Evolutionary conservation across 2,797 vertebrate genomes (phyloP).

Genomic region (Ctenosaura bakeri): DNA sequence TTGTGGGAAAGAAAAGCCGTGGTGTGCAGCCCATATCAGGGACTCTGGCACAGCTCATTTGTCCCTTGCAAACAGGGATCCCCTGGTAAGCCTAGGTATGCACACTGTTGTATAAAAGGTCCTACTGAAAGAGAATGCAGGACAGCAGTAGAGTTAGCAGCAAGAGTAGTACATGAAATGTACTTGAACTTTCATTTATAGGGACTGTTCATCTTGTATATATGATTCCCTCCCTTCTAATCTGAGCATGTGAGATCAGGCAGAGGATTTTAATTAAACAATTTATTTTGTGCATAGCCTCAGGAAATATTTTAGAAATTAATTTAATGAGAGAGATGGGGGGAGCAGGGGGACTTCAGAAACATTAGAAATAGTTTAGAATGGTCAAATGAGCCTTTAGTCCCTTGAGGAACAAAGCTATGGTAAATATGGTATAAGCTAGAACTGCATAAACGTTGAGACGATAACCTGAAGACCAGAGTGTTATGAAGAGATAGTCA

Average conservation of each 20-base stretch:
- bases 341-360: background rate
- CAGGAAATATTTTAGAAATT: slow-evolving; percentile 24
- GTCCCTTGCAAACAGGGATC: too few species aligned
- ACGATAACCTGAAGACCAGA: background rate
- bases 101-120: background rate
- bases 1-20: too few species aligned
- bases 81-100: too few species aligned
- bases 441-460: slow-evolving; percentile 11
- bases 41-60: too few species aligned
- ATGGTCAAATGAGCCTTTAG: background rate
- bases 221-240: background rate
- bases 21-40: too few species aligned
- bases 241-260: background rate
- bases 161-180: background rate
- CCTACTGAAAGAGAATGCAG: background rate
- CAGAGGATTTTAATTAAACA: slow-evolving; percentile 40
- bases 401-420: background rate
- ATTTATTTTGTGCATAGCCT: slow-evolving; percentile 15
- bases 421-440: background rate
- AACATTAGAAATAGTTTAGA: slow-evolving; percentile 3
- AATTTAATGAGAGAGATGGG: background rate
- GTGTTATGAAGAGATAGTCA: background rate
- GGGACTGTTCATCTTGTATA: background rate
- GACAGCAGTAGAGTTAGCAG: background rate
- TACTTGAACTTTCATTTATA: background rate